Evolutionary conservation across 2,113 vertebrate genomes (phyloP).

Genomic region (Odobenus rosmarus): DNA sequence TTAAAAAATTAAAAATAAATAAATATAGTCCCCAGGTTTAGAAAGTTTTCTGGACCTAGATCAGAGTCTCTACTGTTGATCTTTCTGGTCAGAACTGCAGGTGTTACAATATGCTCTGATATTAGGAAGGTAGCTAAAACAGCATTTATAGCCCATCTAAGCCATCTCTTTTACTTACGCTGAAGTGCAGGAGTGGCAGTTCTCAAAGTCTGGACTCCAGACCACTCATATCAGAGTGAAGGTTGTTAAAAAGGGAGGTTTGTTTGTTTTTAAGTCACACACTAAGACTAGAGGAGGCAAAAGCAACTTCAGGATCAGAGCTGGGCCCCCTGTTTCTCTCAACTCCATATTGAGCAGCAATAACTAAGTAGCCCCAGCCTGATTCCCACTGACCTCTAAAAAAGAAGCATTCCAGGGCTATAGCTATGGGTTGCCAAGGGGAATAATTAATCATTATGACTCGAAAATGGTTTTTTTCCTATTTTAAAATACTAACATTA

Average conservation of each 20-base stretch:
- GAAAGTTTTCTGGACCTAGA: neutral
- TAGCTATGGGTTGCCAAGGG: neutral
- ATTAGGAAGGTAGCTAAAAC: neutral
- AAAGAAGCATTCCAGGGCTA: neutral
- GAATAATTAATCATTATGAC: slow-evolving; percentile 34
- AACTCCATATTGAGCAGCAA: neutral
- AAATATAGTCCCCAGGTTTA: neutral
- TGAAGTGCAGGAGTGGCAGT: neutral
- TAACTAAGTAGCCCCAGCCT: neutral
- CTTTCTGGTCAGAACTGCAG: neutral
- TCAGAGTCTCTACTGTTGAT: neutral
- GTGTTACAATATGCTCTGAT: neutral
- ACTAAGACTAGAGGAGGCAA: neutral
- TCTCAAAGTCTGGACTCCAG: neutral
- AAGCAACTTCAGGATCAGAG: neutral
- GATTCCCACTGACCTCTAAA: neutral
- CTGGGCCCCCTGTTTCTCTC: neutral
- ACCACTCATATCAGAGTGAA: neutral
- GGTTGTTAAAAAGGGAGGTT: neutral
- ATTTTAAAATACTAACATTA: slow-evolving; percentile 51
- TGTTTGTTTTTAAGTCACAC: neutral
- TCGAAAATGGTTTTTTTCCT: neutral
- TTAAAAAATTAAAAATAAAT: too few relatives aligned
- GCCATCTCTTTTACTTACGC: neutral
- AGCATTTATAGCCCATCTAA: neutral